Base-by-base conservation (phyloP, 2,888 invertebrate species). In the Drosophila paranaensis region DNA sequence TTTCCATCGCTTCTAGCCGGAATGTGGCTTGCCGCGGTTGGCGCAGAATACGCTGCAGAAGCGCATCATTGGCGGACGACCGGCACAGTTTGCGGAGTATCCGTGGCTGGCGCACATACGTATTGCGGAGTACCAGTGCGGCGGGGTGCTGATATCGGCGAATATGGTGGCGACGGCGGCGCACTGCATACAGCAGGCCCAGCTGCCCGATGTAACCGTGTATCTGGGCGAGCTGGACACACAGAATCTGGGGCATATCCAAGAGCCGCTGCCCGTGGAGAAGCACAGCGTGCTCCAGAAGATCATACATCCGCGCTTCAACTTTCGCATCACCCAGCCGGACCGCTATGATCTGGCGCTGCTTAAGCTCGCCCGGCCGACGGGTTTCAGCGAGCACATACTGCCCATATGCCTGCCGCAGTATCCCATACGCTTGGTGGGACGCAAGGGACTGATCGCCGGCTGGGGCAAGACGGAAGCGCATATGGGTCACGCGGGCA, bases 101-200 rank as follows among this genome's bases (percentile, higher is more conserved):
- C 97, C 97, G 0, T 97, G 97, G 97, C 97, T 97, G 91, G 96
- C 96, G 0, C 97, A 97, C 83, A 96, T 97, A 71, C 95, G 97
- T 88, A 96, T 97, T 79, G 95, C 95, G 0, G 95, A 96, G 80
- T 97, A 95, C 88, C 97, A 97, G 88, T 97, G 97, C 85, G 97
- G 97, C 2, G 97, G 97, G 0, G 97, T 97, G 0, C 92, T 97
- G 94, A 96, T 97, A 39, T 96, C 96, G 3, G 94, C 95, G 1
- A 94, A 94, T 91, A 91, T 92, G 82, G 95, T 97, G 4, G 96
- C 96, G 0, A 97, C 97, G 0, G 97, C 97, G 0, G 97, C 97
- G 0, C 97, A 97, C 91, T 97, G 97, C 91, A 96, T 97, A 60
- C 95, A 96, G 43, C 95, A 96, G 55, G 96, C 97, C 0, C 94